A percentile compares a stretch with the other conserved stretches of the same genome.
Evolutionary conservation across 2,888 invertebrate genomes (phyloP).

Genomic region (Eristalis intricaria): DNA sequence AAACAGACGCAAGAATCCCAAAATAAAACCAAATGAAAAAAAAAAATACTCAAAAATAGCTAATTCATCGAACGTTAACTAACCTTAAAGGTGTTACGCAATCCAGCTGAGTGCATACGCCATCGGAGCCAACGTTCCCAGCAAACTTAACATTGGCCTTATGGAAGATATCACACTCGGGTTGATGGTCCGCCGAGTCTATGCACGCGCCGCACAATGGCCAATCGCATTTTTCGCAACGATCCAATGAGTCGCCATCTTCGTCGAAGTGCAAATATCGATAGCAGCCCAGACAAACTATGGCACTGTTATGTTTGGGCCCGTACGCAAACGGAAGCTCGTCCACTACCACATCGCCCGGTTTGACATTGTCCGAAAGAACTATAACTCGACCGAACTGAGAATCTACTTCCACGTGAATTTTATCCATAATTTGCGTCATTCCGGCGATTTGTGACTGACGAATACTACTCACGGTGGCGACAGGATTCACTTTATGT

Average conservation of each 20-base stretch:
- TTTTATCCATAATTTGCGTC: slow-evolving; percentile 76
- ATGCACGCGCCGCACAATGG: slow-evolving; percentile 83
- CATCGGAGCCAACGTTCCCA: slow-evolving; percentile 83
- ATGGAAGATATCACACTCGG: slow-evolving; percentile 87
- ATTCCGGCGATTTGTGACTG: not conserved
- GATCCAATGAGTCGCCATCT: slow-evolving; percentile 79
- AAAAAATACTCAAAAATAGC: not conserved
- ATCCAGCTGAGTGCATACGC: slow-evolving; percentile 87
- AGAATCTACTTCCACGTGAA: slow-evolving; percentile 82
- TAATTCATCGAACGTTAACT: slow-evolving; percentile 72
- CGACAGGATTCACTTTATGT: slow-evolving; percentile 33
- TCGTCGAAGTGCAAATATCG: slow-evolving; percentile 82
- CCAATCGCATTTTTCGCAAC: slow-evolving; percentile 88
- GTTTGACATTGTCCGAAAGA: slow-evolving; percentile 85
- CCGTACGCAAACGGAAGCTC: slow-evolving; percentile 89
- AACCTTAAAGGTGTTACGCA: slow-evolving; percentile 91
- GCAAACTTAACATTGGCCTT: slow-evolving; percentile 84
- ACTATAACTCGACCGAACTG: slow-evolving; percentile 88
- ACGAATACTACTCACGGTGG: slow-evolving; percentile 15
- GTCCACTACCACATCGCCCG: slow-evolving; percentile 88
- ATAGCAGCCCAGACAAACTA: slow-evolving; percentile 90
- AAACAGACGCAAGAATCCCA: not conserved
- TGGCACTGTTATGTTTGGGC: slow-evolving; percentile 88
- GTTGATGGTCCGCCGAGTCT: slow-evolving; percentile 83
- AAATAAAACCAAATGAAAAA: slow-evolving; percentile 11